Evolutionary conservation across 2,888 invertebrate genomes (phyloP), one percentile per base, ranked within the genome.

Genomic region (Uropetala carovei): DNA sequence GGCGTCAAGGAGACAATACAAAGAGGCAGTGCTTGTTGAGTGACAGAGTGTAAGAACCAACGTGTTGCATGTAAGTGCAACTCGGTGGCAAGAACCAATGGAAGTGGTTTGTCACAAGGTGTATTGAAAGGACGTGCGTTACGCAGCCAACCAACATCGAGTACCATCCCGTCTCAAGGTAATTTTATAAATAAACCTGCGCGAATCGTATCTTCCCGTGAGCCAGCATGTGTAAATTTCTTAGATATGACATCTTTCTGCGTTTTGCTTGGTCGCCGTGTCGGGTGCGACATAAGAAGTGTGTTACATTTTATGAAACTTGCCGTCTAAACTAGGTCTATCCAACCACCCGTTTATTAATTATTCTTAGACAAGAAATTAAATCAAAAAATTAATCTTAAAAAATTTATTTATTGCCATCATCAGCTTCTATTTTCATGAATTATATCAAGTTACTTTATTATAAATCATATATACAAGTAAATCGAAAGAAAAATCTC

Each of bases 11-110:
- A 89, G 89, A 89, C 89, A 89, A 89, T 89, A 64, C 64, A 43
- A 64, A 64, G n/a, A 89, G 89, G 89, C 89, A 68, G 89, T 89
- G 89, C 89, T 64, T 89, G 89, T 43, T 89, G 89, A 89, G 89
- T 89, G 89, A 89, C 89, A 89, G 89, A 89, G 64, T 60, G 89
- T 89, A 64, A 64, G 64, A 75, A 22, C 75, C 75, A 75, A 75
- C 89, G 89, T 89, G 89, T 89, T 89, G 89, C 64, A 60, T 64
- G 64, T 89, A 89, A 89, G 89, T 89, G 43, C 89, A 64, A 89
- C 89, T 89, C 60, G 64, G 89, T 64, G 89, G 64, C 68, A 43
- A 43, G 89, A 43, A 89, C 89, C 89, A 89, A 89, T 89, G 89
- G 68, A 89, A 64, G 64, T 43, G 89, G 64, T 30, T 64, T 64